Base-by-base conservation (phyloP, 2,797 vertebrate species). In the Centroberyx gerrardi region DNA sequence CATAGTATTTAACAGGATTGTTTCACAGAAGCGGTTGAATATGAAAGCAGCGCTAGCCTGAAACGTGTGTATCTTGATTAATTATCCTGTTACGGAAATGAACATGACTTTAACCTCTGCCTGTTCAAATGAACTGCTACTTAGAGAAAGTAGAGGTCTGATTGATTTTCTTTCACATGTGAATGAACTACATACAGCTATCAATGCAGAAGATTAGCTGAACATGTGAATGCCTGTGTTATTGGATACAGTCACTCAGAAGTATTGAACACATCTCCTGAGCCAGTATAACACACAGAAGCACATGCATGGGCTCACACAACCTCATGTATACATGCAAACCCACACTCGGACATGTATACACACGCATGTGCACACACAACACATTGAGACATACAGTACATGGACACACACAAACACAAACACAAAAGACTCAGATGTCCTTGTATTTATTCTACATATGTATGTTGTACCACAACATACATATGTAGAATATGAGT, bases 91-190 rank as follows among this genome's bases (percentile, higher is more conserved):
- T 92, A 89, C 86, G 82, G 80, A 76, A 91, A 88, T 88, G 85
- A 92, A 88, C 85, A 87, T 38, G 76, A 76, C 9, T 56, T 87
- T 94, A 94, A 92, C 94, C 93, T 93, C 91, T 92, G 88, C 87
- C 92, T 81, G 83, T 90, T 85, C 62, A 72, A 87, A 92, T 90
- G 93, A 92, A 92, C 90, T 68, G 42, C 77, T 86, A 78, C 88
- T 94, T 92, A 91, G 88, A 88, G 91, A 82, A 89, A 86, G 76
- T 83, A 90, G 80, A 85, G 82, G 86, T 77, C 69, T 68, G 84
- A 95, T 95, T 93, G 95, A 95, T 96, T 96, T 95, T 86, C 87
- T 75, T 88, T 96, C 91, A 66, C 83, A 89, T 85, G 73, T 78
- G 73, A 94, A 88, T 85, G 89, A 92, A 89, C 89, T 90, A 86